Percentiles rank a stretch among this genome's conserved stretches.
Conservation (phyloP, 2,797 vertebrate species). For the Enteromius anoplus region DNA sequence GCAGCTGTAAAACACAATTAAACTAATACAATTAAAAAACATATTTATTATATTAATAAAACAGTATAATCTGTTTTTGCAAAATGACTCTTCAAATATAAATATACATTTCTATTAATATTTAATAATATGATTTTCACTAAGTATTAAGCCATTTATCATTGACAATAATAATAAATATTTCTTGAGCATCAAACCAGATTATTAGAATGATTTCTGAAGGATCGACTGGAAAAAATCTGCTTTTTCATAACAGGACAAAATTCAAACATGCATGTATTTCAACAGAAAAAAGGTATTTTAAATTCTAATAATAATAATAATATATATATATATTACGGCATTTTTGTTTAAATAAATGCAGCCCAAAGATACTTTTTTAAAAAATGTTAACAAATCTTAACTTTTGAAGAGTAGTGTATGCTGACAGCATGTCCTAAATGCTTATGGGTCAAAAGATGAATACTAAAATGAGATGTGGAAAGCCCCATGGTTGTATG, state of each 20-base stretch:
- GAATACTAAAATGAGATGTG: slow-evolving; percentile 6
- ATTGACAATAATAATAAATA: background rate
- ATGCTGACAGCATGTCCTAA: background rate
- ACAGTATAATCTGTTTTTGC: too few species aligned
- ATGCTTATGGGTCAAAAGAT: slow-evolving; percentile 6
- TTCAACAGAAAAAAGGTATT: background rate
- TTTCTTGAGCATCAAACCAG: background rate
- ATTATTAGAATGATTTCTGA: background rate
- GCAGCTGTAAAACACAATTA: too few species aligned
- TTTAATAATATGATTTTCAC: background rate
- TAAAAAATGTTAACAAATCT: background rate
- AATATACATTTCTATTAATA: too few species aligned
- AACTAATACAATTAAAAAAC: too few species aligned
- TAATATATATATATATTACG: background rate
- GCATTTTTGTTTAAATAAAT: background rate
- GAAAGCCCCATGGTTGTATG: background rate
- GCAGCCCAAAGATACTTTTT: background rate
- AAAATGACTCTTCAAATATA: too few species aligned
- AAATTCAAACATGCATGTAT: background rate
- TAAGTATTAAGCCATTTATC: background rate
- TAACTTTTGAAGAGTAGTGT: background rate
- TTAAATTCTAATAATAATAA: background rate
- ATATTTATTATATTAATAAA: too few species aligned
- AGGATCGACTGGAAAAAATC: background rate
- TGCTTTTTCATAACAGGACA: background rate